Base-by-base conservation (phyloP, 2,113 vertebrate species). In the Lota lota region DNA sequence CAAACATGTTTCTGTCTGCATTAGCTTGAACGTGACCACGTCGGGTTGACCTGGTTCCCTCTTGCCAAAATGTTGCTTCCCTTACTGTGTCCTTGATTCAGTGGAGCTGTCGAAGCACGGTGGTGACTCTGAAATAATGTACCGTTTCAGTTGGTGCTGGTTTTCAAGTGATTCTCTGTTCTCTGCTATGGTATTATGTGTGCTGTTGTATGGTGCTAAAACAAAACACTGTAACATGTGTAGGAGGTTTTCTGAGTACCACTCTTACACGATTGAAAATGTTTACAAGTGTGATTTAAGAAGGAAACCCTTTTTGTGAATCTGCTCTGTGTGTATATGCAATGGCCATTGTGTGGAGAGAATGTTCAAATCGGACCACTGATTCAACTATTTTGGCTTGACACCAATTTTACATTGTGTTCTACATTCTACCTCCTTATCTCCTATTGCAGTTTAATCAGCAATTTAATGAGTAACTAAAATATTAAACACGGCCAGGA, bases 91-190 rank as follows among this genome's bases (percentile, higher is more conserved):
- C 66, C 62, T 60, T 67, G 54, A 68, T 63, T 75, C 33, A 66
- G 1, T 64, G 66, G 58, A 64, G 50, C 51, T 54, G 54, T 21
- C 58, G 64, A 75, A 24, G 28, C 64, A 68, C 22, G 20, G 70
- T 64, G 54, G 47, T 64, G 33, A 64, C 24, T 69, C 40, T 47
- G 40, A 50, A 76, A 14, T 61, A 22, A 20, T 61, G 20, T 61
- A 22, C 59, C 16, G 21, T 61, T 22, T 21, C 24, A 22, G 12
- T 11, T 3, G 22, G 59, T 61, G 59, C 59, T 17, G 16, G n/a
- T 56, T 60, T 68, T 56, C 20, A 67, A 74, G 67, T 79, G 66
- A 85, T 71, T 69, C 60, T 72, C 76, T 73, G 50, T 75, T 69
- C 61, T 74, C 60, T 73, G 51, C 36, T 75, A 59, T 50, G 70